These are phyloP conservation scores for Eulemur rufifrons DNA, from an alignment of 2,113 vertebrate genomes.

Conservation along the genomic window DNA sequence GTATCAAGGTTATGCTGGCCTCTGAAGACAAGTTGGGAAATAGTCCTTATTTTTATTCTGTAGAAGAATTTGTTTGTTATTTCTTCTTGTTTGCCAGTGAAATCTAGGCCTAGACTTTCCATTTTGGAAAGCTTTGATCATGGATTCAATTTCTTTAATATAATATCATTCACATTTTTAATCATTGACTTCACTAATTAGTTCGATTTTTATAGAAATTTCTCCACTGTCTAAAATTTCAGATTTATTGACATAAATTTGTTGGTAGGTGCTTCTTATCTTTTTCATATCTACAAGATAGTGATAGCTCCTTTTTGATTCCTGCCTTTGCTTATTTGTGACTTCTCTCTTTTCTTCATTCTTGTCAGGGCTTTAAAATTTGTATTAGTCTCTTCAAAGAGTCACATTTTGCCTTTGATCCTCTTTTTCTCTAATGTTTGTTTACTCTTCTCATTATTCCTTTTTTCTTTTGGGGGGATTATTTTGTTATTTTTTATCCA, in stretches of 20 bases:
- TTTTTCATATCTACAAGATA: background rate
- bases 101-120: background rate
- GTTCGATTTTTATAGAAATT: slow-evolving; percentile 30
- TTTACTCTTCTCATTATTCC: background rate
- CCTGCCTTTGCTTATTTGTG: background rate
- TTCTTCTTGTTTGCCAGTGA: slow-evolving; percentile 30
- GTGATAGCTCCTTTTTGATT: background rate
- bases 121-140: background rate
- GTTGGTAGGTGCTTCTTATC: background rate
- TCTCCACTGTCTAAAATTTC: background rate
- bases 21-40: background rate
- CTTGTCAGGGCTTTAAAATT: background rate
- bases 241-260: background rate
- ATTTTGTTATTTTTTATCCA: background rate
- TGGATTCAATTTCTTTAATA: background rate
- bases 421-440: background rate
- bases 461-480: background rate
- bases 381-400: background rate
- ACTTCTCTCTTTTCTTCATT: background rate
- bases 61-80: background rate
- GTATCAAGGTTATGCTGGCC: background rate
- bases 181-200: background rate
- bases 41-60: background rate
- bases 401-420: background rate
- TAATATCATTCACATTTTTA: background rate